A percentile compares a stretch with the other conserved stretches of the same genome.
phyloP scores from a whole-genome alignment of 2,113 vertebrate genomes.

The Neolamprologus ventralis region DNA sequence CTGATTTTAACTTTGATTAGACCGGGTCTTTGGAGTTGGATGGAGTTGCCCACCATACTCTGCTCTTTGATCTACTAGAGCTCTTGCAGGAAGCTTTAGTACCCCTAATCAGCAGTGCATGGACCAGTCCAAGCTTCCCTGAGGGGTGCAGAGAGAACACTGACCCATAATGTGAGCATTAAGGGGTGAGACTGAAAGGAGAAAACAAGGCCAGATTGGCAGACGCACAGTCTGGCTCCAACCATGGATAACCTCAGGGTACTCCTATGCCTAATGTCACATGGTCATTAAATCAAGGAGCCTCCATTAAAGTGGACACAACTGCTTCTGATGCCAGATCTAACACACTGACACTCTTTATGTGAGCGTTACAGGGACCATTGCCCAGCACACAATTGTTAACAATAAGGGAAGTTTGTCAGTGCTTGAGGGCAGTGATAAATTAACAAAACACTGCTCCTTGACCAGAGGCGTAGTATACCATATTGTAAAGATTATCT shows the following conservation, averaged over 20 bases:
- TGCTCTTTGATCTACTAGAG: slow-evolving; percentile 43
- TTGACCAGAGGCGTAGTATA: neutral
- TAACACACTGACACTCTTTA: slow-evolving; percentile 35
- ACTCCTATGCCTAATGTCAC: slow-evolving; percentile 29
- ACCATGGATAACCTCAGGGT: slow-evolving; percentile 49
- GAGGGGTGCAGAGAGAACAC: slow-evolving; percentile 4
- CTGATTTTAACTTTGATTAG: slow-evolving; percentile 45
- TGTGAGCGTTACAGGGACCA: slow-evolving; percentile 18
- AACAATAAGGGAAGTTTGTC: slow-evolving; percentile 20
- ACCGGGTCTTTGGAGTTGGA: neutral
- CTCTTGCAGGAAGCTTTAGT: slow-evolving; percentile 30
- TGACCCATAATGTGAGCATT: slow-evolving; percentile 24
- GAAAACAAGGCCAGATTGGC: slow-evolving; percentile 1
- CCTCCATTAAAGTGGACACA: slow-evolving; percentile 31
- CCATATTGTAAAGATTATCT: neutral
- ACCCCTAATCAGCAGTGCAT: slow-evolving; percentile 38
- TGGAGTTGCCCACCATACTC: neutral
- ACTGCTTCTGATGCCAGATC: slow-evolving; percentile 37
- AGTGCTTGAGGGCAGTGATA: neutral
- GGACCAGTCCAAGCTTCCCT: slow-evolving; percentile 38
- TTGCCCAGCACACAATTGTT: neutral
- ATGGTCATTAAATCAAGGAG: slow-evolving; percentile 46
- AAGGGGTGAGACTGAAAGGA: neutral
- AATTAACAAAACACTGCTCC: neutral
- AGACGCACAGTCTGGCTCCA: slow-evolving; percentile 57